A percentile compares a stretch with the other conserved stretches of the same genome.
These are phyloP conservation scores for Gastracanthus pulcherrimus DNA, from an alignment of 2,888 invertebrate genomes.

Conservation along the genomic window DNA sequence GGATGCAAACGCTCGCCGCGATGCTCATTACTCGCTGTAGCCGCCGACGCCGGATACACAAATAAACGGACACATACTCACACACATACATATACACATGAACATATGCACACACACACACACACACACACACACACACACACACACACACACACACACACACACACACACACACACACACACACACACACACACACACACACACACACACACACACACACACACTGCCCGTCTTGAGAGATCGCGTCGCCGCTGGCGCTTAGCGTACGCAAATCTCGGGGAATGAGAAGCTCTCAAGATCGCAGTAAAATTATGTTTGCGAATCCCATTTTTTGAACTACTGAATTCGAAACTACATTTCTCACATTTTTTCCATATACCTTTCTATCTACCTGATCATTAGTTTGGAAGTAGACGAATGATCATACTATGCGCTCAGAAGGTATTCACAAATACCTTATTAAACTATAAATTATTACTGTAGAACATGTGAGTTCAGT, in stretches of 20 bases:
- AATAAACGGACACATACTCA: background rate
- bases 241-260: background rate
- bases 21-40: conserved; percentile 6
- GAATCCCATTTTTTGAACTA: background rate
- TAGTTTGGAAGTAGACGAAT: too few relatives aligned
- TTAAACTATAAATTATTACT: too few relatives aligned
- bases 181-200: background rate
- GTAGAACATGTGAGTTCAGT: too few relatives aligned
- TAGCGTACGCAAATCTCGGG: background rate
- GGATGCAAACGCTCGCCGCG: background rate
- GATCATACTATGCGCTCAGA: too few relatives aligned
- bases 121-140: background rate
- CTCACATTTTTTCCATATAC: too few relatives aligned
- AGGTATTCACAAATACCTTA: too few relatives aligned
- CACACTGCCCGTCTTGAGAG: too few relatives aligned
- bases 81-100: background rate
- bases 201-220: background rate
- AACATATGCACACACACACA: background rate
- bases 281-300: background rate
- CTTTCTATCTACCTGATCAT: too few relatives aligned
- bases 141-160: background rate
- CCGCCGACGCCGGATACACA: background rate
- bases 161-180: too few relatives aligned
- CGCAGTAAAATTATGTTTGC: background rate
- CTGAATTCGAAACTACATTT: too few relatives aligned